Conservation (phyloP, 2,113 vertebrate genomes). For the Struthidea cinerea region DNA sequence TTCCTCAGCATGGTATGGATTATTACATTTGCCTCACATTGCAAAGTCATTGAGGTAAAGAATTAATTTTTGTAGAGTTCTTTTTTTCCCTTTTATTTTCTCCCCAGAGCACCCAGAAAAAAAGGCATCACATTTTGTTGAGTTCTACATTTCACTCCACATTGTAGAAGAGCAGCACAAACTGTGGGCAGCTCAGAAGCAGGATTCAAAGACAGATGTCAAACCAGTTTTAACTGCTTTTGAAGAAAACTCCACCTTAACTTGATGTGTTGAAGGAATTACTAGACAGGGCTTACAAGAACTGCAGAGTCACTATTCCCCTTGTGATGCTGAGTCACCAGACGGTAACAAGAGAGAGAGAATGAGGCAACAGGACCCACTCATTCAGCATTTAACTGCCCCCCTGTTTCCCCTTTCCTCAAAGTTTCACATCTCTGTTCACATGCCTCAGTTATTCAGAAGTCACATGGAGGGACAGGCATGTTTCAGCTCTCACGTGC, state of each 20-base stretch:
- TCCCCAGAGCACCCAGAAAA: background rate
- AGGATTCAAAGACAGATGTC: background rate
- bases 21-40: background rate
- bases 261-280: background rate
- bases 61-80: background rate
- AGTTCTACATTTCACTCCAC: background rate
- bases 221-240: background rate
- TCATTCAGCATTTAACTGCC: background rate
- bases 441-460: background rate
- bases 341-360: background rate
- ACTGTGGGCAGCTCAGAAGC: background rate
- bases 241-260: background rate
- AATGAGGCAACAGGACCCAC: background rate
- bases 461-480: background rate
- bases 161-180: background rate
- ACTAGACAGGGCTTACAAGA: background rate
- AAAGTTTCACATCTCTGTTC: constrained; percentile 62
- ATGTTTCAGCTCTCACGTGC: background rate
- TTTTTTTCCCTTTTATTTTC: background rate
- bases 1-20: background rate
- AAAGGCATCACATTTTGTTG: background rate
- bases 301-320: constrained; percentile 45
- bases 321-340: constrained; percentile 52
- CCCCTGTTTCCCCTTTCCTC: background rate
- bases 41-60: background rate